Percentiles rank a stretch among this genome's conserved stretches.
These are phyloP conservation scores for Agrypnus murinus DNA, from an alignment of 2,888 invertebrate genomes.

Conservation along the genomic window DNA sequence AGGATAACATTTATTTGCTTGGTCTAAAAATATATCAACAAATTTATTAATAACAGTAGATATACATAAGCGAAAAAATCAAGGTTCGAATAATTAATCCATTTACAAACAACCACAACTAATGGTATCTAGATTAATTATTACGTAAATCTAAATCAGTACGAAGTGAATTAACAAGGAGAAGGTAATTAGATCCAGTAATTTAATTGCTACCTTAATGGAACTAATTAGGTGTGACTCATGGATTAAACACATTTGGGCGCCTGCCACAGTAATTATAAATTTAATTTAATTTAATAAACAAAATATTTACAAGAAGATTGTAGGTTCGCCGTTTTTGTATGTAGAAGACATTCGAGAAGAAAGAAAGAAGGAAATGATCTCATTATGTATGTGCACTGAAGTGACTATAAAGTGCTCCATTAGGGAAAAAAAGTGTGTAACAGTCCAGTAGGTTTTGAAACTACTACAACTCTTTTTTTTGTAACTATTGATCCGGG, in stretches of 20 bases:
- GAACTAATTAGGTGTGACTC: conserved; percentile 31
- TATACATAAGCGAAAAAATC: conserved; percentile 6
- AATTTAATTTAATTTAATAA: background rate
- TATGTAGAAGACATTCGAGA: background rate
- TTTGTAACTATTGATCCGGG: conserved; percentile 29
- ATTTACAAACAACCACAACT: background rate
- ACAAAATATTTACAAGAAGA: too few species aligned
- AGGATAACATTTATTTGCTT: background rate
- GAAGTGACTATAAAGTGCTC: conserved; percentile 36
- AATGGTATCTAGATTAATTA: conserved; percentile 24
- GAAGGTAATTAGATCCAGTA: conserved; percentile 32
- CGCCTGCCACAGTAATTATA: background rate
- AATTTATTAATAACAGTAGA: background rate
- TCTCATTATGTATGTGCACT: conserved; percentile 41
- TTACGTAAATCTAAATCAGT: conserved; percentile 29
- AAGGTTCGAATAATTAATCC: conserved; percentile 7
- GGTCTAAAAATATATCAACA: background rate
- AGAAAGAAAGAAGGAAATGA: conserved; percentile 9
- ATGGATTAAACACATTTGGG: background rate
- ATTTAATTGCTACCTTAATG: conserved; percentile 33
- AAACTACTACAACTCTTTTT: conserved; percentile 7
- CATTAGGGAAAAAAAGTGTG: conserved; percentile 21
- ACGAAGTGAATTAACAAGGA: background rate
- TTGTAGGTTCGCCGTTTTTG: too few species aligned
- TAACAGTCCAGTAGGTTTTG: conserved; percentile 21